A percentile compares a stretch with the other conserved stretches of the same genome.
Evolutionary conservation across 2,113 vertebrate species (phyloP).

Genomic region (Platysternon megacephalum): DNA sequence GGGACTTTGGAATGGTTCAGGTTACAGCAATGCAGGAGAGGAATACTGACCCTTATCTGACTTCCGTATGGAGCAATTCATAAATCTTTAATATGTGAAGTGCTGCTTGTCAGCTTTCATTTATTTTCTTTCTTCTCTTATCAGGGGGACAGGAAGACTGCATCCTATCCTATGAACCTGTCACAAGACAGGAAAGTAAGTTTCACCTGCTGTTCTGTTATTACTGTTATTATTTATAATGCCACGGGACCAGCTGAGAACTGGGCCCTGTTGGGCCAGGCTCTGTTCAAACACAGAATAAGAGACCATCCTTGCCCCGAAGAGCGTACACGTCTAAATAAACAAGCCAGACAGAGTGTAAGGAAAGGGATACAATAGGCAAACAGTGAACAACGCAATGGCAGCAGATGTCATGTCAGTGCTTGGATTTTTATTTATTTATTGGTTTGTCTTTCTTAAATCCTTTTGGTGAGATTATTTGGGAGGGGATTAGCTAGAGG

Average conservation of each 20-base stretch:
- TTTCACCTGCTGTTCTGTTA: constrained; percentile 32
- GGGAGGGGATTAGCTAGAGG: not conserved
- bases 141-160: constrained; percentile 95
- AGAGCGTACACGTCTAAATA: not conserved
- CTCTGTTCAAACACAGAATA: not conserved
- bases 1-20: constrained; percentile 59
- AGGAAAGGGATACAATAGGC: not conserved
- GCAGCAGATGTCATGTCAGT: not conserved
- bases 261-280: not conserved
- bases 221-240: not conserved
- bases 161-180: constrained; percentile 96
- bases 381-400: not conserved
- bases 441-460: not conserved
- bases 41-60: not conserved
- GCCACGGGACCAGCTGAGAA: not conserved
- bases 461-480: not conserved
- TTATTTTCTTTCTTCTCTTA: constrained; percentile 73
- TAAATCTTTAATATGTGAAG: not conserved
- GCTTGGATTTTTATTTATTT: not conserved
- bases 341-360: not conserved
- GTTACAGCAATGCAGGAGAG: constrained; percentile 24
- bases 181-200: constrained; percentile 96
- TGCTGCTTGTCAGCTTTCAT: constrained; percentile 49
- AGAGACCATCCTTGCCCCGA: not conserved
- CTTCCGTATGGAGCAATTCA: constrained; percentile 41